Base-by-base conservation (phyloP, 1,140 invertebrate species). In the Hylaeus volcanicus region DNA sequence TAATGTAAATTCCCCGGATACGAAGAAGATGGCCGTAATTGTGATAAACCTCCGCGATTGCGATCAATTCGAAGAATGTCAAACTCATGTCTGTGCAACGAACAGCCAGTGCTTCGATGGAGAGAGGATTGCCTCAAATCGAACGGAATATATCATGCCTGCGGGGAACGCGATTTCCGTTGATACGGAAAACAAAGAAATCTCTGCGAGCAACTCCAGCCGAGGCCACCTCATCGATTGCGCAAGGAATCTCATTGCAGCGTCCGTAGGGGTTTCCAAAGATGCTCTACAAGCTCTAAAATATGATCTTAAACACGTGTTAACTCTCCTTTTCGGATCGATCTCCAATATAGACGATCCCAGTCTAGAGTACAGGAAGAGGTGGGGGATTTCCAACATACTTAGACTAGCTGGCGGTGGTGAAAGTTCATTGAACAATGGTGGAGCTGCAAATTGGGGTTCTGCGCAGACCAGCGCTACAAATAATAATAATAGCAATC, bases 351-450 rank as follows among this genome's bases (percentile, higher is more conserved):
- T 79, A 8, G 77, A 77, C 66, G 79, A 91, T 63, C 86, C 89
- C 39, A 86, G 88, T 63, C 70, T 84, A 39, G 87, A 83, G 41
- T 93, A 93, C 71, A 93, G 92, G 74, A 79, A 85, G 70, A 89
- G 92, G 61, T 96, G 95, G 95, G 95, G 95, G 56, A 94, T 95
- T 37, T 56, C 92, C 88, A 41, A 91, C 93, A 51, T 89, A 96
- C 79, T 94, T 41, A 96, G 73, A 48, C 93, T 97, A n/a, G 93
- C 94, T 63, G 96, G 96, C 64, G 96, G 96, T 43, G 96, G 96
- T 56, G 96, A 97, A 90, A 97, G 95, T 91, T 96, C 96, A 41
- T 94, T 97, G 66, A 97, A 96, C 90, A 96, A 95, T 85, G 95
- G 95, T 72, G 91, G 90, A 73, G 95, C 95, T 58, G 93, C 95